Evolutionary conservation across 2,113 vertebrate genomes (phyloP).

Genomic region (Asarcornis scutulata): DNA sequence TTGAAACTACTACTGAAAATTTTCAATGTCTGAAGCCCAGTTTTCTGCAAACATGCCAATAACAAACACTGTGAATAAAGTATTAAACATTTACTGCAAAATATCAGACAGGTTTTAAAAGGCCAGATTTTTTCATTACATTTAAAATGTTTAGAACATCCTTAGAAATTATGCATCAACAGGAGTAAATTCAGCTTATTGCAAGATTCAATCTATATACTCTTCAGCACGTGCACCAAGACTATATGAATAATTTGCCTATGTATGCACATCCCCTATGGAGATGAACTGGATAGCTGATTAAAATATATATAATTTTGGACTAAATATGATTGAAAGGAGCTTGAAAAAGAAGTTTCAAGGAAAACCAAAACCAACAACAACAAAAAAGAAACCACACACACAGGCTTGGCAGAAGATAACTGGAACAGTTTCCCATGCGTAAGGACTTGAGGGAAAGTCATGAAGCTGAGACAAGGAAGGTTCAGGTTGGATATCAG

Average conservation of each 20-base stretch:
- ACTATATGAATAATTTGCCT: neutral
- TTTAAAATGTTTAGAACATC: neutral
- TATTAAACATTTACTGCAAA: conserved; percentile 23
- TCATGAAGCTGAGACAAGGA: too few relatives aligned
- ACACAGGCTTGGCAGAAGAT: neutral
- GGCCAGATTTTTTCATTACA: neutral
- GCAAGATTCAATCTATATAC: neutral
- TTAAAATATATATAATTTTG: neutral
- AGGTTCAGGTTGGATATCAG: too few relatives aligned
- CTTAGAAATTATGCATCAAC: neutral
- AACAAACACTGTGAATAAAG: conserved; percentile 34
- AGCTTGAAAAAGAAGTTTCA: neutral
- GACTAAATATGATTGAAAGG: neutral
- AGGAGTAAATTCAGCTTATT: neutral
- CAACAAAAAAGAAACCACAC: too few relatives aligned
- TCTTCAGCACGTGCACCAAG: neutral
- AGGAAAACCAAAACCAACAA: neutral
- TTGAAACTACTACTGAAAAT: neutral
- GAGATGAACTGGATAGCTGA: neutral
- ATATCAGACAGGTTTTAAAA: conserved; percentile 35
- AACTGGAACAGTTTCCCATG: neutral
- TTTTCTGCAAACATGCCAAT: conserved; percentile 22
- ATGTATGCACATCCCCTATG: neutral
- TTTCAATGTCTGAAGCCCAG: neutral
- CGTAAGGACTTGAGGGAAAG: neutral